Base-by-base conservation (phyloP, 2,888 invertebrate species). In the Sesia apiformis region DNA sequence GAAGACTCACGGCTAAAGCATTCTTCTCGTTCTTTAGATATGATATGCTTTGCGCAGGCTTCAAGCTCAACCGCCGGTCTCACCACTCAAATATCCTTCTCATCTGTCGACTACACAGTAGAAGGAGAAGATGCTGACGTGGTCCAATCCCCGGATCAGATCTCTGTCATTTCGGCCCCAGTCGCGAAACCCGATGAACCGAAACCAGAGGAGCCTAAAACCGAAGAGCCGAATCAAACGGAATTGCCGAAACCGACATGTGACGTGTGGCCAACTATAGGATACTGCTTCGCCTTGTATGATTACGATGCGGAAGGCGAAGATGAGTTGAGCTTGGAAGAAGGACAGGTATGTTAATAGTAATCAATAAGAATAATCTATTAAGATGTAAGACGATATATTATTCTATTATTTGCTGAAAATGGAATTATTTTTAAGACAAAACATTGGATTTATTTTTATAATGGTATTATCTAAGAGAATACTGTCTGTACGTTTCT, bases 271-370 rank as follows among this genome's bases (percentile, higher is more conserved):
- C 76, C 78, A 3, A 83, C 81, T 0, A 67, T 84, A 3, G 85
- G 87, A 2, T 96, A 93, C 75, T 97, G 97, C 75, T 93, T 95
- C 70, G 97, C 98, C 3, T 82, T 98, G 53, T 98, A 98, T 74
- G 98, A 98, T 78, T 98, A 98, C 75, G 97, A 97, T 66, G 97
- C 97, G 0, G 96, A 96, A 53, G 94, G 95, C 58, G 91, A 92
- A 52, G 98, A 98, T 79, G 98, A 98, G 79, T 90, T 98, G 38
- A 95, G 94, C 49, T 96, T 98, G 74, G 93, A 94, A 66, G 98
- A 98, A 81, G 98, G 98, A 52, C 96, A 96, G 87, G 92, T 95
- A 54, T 56, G 61, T 57, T 46, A n/a, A 52, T 46, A 23, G 23
- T 23, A 23, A 23, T 23, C 23, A 23, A 23, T 23, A 23, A 23